Evolutionary conservation across 2,888 invertebrate genomes (phyloP).

Genomic region (Sicus ferrugineus): DNA sequence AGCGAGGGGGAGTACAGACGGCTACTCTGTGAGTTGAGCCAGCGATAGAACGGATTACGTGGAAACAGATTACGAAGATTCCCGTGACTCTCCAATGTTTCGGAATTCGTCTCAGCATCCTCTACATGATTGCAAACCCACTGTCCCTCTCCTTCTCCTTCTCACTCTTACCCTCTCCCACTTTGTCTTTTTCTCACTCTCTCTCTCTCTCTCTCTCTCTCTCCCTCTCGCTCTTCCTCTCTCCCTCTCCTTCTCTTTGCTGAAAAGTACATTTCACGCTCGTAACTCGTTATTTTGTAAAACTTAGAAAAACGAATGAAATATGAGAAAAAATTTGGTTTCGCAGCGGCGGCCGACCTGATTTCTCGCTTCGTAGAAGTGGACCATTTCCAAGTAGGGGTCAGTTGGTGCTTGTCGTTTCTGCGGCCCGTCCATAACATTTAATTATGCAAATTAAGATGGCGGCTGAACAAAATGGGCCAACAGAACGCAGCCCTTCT

Average conservation of each 20-base stretch:
- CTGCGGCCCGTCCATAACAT: constrained; percentile 42
- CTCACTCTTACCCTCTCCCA: not conserved
- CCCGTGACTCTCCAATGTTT: too few relatives aligned
- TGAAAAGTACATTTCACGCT: not conserved
- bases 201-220: too few relatives aligned
- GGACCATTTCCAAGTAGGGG: not conserved
- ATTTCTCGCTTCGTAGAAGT: not conserved
- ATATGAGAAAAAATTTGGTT: not conserved
- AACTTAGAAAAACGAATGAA: not conserved
- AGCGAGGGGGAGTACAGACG: too few relatives aligned
- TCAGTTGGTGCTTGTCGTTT: not conserved
- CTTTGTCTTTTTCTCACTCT: too few relatives aligned
- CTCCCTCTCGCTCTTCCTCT: constrained; percentile 1
- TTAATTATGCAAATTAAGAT: constrained; percentile 48
- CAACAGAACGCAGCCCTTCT: constrained; percentile 2
- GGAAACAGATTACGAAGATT: too few relatives aligned
- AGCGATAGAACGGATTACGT: too few relatives aligned
- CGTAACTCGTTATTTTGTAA: not conserved
- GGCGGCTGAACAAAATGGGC: constrained; percentile 36
- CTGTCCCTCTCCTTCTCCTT: not conserved
- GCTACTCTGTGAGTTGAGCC: too few relatives aligned
- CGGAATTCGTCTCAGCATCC: too few relatives aligned
- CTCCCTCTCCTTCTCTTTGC: not conserved
- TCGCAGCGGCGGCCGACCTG: not conserved
- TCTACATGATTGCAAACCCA: too few relatives aligned